A percentile compares a stretch with the other conserved stretches of the same genome.
These are phyloP conservation scores for Hexactinellida sp. DNA, from an alignment of 37 sponge, comb jelly and placozoan genomes.

Conservation along the genomic window DNA sequence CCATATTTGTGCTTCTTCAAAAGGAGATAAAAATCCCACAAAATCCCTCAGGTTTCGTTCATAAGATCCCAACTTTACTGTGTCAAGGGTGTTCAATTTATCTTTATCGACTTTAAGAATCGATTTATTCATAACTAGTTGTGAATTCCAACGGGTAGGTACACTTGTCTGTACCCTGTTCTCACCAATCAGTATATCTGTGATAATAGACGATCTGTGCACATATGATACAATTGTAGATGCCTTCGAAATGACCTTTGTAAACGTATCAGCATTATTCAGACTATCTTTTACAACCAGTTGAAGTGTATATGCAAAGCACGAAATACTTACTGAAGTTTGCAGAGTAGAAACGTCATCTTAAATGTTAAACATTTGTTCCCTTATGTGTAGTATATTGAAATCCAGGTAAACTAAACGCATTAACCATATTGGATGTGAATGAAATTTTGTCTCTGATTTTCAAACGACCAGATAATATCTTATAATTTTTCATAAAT, in stretches of 20 bases:
- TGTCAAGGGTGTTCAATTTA: neutral
- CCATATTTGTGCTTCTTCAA: conserved; percentile 8
- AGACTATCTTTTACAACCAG: conserved; percentile 12
- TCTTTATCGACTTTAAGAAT: conserved; percentile 13
- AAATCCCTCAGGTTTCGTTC: neutral
- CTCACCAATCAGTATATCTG: neutral
- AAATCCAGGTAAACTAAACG: no score
- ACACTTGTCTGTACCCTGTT: neutral
- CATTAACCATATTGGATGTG: no score
- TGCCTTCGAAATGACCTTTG: no score
- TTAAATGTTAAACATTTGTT: no score
- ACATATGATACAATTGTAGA: no score
- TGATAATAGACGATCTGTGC: neutral
- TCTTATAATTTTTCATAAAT: no score
- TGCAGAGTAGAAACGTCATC: no score
- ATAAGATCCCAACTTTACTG: neutral
- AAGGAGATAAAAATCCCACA: conserved; percentile 18
- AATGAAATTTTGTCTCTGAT: no score
- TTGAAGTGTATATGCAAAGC: conserved; percentile 19
- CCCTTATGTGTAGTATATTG: no score
- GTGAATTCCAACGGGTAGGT: conserved; percentile 12
- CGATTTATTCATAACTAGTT: neutral
- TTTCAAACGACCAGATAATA: no score
- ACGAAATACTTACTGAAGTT: neutral
- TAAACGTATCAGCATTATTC: no score